phyloP scores from a whole-genome alignment of 2,113 vertebrate species.

The Ceuthmochares aereus region DNA sequence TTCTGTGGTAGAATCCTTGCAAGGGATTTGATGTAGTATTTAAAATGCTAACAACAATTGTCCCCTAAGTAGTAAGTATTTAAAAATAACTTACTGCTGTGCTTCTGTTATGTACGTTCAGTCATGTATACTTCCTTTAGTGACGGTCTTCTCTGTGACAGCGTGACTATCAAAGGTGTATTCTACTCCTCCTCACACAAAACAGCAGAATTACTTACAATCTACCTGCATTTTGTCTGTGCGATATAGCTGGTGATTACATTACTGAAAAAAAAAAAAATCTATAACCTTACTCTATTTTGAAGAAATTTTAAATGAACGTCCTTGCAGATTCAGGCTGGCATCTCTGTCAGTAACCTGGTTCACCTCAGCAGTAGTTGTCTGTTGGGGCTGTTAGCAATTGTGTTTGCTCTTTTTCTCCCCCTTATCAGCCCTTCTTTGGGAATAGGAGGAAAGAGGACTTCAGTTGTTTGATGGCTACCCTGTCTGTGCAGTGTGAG shows the following conservation, averaged over 20 bases:
- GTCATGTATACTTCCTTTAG: slow-evolving; percentile 11
- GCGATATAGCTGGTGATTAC: not conserved
- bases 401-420: not conserved
- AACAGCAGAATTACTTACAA: not conserved
- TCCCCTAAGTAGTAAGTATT: slow-evolving; percentile 15
- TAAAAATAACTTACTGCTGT: slow-evolving; percentile 23
- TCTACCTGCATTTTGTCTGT: not conserved
- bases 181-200: slow-evolving; percentile 1
- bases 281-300: not conserved
- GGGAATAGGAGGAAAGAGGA: not conserved
- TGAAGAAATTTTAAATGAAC: not conserved
- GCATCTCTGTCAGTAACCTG: not conserved
- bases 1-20: not conserved
- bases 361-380: not conserved
- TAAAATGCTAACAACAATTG: not conserved
- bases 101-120: not conserved
- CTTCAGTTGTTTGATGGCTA: not conserved
- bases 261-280: not conserved
- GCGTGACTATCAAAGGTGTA: not conserved
- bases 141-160: slow-evolving; percentile 11
- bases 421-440: not conserved
- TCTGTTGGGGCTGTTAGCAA: not conserved
- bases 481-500: not conserved
- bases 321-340: not conserved
- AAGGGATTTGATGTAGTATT: slow-evolving; percentile 5